Evolutionary conservation across 2,888 invertebrate genomes (phyloP).

Genomic region (Perizoma flavofasciatum): DNA sequence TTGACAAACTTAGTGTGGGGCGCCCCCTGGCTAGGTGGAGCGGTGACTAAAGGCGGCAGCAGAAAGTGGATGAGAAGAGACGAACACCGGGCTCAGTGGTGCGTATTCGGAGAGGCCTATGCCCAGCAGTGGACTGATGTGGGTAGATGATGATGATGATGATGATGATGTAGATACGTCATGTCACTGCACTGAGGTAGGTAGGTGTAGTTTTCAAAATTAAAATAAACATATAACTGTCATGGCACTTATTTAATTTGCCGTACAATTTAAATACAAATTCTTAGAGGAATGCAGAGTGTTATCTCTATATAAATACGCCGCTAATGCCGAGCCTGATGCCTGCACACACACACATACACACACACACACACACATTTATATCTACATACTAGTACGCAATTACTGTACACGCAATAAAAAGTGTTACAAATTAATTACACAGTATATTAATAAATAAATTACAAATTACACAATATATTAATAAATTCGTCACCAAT

Average conservation of each 20-base stretch:
- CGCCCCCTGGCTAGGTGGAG: too few relatives aligned
- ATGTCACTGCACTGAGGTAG: too few relatives aligned
- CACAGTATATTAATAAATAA: not conserved
- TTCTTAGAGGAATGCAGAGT: constrained; percentile 45
- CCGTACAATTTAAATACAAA: constrained; percentile 40
- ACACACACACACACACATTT: constrained; percentile 30
- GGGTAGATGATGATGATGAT: too few relatives aligned
- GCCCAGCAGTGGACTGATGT: too few relatives aligned
- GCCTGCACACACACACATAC: constrained; percentile 28
- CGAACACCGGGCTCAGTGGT: too few relatives aligned
- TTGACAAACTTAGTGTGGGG: too few relatives aligned
- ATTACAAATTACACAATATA: constrained; percentile 41
- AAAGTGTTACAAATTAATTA: constrained; percentile 29
- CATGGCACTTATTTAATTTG: constrained; percentile 48
- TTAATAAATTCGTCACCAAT: constrained; percentile 66
- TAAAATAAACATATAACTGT: constrained; percentile 27
- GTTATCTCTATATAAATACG: constrained; percentile 55
- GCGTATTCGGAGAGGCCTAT: too few relatives aligned
- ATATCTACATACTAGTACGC: constrained; percentile 28
- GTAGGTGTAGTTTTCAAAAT: not conserved
- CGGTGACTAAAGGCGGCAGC: too few relatives aligned
- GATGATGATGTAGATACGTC: too few relatives aligned
- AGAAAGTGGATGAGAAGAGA: too few relatives aligned
- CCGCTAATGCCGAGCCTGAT: constrained; percentile 34
- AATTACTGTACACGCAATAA: constrained; percentile 30